Conservation (phyloP, 1,140 invertebrate genomes). For the Drosophila chauvacae region DNA sequence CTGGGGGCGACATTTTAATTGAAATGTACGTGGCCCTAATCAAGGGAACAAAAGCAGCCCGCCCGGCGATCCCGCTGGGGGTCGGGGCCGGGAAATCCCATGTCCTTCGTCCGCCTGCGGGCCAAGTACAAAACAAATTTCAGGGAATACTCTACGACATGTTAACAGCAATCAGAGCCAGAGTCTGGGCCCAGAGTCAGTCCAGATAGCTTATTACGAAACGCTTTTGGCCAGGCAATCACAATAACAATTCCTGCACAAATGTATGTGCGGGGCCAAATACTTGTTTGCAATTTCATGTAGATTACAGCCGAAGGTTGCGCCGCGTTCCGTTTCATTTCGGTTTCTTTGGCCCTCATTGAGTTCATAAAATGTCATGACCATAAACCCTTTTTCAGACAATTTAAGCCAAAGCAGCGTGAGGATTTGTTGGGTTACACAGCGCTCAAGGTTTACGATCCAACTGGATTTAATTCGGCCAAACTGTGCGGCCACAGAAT, state of each 20-base stretch:
- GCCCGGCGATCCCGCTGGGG: neutral
- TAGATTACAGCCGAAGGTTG: conserved; percentile 73
- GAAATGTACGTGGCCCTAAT: conserved; percentile 71
- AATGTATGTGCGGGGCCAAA: conserved; percentile 41
- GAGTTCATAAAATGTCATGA: conserved; percentile 78
- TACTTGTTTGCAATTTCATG: conserved; percentile 74
- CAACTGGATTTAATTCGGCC: conserved; percentile 75
- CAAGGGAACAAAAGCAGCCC: conserved; percentile 64
- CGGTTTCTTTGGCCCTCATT: conserved; percentile 29
- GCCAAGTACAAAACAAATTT: conserved; percentile 59
- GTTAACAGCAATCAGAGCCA: conserved; percentile 72
- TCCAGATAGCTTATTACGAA: conserved; percentile 63
- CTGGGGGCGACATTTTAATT: conserved; percentile 75
- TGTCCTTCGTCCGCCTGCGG: conserved; percentile 44
- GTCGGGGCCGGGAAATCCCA: conserved; percentile 1
- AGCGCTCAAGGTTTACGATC: conserved; percentile 73
- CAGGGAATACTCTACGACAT: conserved; percentile 69
- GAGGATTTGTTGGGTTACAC: conserved; percentile 63
- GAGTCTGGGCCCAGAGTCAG: conserved; percentile 13
- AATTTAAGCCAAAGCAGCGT: conserved; percentile 76
- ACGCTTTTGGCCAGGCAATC: conserved; percentile 72
- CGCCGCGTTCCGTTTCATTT: conserved; percentile 37
- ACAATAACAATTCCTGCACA: conserved; percentile 64
- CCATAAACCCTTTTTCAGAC: conserved; percentile 82
- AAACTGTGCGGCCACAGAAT: conserved; percentile 74